A percentile compares a stretch with the other conserved stretches of the same genome.
Evolutionary conservation across 2,113 vertebrate species (phyloP).

Genomic region (Maccullochella peelii): DNA sequence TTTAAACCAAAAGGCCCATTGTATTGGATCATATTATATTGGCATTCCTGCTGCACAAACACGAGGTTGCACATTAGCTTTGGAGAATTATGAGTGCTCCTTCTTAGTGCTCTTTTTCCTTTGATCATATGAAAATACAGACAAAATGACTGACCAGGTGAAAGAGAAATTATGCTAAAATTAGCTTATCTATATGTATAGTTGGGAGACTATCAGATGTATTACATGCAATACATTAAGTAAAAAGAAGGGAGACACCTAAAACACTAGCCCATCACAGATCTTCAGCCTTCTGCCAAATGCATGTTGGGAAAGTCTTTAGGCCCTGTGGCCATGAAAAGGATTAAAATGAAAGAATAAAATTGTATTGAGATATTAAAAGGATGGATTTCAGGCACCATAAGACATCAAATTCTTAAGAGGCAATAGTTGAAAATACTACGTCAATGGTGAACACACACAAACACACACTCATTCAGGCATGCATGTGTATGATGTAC

Average conservation of each 20-base stretch:
- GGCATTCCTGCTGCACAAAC: not conserved
- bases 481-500: not conserved
- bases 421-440: slow-evolving; percentile 5
- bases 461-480: slow-evolving; percentile 1
- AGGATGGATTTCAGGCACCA: slow-evolving; percentile 45
- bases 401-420: slow-evolving; percentile 35
- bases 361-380: slow-evolving; percentile 54
- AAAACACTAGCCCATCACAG: not conserved
- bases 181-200: not conserved
- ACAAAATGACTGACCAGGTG: not conserved
- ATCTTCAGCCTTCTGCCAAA: slow-evolving; percentile 18
- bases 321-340: slow-evolving; percentile 10
- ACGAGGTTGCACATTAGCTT: not conserved
- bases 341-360: slow-evolving; percentile 44
- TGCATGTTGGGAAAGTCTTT: slow-evolving; percentile 18
- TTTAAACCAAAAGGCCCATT: not conserved
- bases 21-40: not conserved
- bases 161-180: slow-evolving; percentile 9
- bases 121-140: not conserved
- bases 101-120: no score
- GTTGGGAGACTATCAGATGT: not conserved
- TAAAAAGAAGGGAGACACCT: not conserved
- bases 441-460: slow-evolving; percentile 1
- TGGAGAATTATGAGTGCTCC: not conserved
- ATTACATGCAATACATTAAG: not conserved